Evolutionary conservation across 1,140 invertebrate genomes (phyloP).

Genomic region (Pseudobourletiella spinata): DNA sequence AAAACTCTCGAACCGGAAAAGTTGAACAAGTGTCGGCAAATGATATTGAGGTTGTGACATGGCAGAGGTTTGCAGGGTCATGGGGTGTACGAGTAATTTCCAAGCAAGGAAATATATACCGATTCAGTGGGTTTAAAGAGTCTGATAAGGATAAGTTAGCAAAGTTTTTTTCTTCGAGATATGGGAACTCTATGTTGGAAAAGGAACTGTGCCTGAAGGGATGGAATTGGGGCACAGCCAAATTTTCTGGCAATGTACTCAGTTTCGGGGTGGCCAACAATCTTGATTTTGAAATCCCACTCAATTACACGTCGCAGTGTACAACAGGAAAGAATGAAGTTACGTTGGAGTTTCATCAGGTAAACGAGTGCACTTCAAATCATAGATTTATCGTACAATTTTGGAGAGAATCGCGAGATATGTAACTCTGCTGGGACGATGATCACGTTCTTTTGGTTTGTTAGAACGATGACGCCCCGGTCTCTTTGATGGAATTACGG

Average conservation of each 20-base stretch:
- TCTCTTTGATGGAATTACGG: slow-evolving; percentile 86
- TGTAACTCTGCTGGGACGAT: too few relatives aligned
- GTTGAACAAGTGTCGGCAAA: slow-evolving; percentile 74
- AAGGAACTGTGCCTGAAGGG: slow-evolving; percentile 92
- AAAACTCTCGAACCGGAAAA: slow-evolving; percentile 93
- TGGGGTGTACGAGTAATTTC: slow-evolving; percentile 69
- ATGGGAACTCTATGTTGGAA: slow-evolving; percentile 75
- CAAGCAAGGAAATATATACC: slow-evolving; percentile 80
- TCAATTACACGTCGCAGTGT: slow-evolving; percentile 92
- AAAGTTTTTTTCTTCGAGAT: slow-evolving; percentile 75
- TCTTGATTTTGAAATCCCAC: slow-evolving; percentile 91
- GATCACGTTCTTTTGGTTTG: too few relatives aligned
- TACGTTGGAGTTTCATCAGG: slow-evolving; percentile 94
- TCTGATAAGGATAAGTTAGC: slow-evolving; percentile 43
- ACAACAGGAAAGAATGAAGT: slow-evolving; percentile 98
- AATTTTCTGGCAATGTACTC: slow-evolving; percentile 83
- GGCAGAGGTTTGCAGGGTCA: slow-evolving; percentile 75
- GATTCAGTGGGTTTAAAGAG: slow-evolving; percentile 91
- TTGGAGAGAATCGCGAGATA: too few relatives aligned
- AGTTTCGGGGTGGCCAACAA: slow-evolving; percentile 85
- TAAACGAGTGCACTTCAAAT: slow-evolving; percentile 38
- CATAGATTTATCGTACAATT: background rate
- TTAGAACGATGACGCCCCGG: slow-evolving; percentile 93
- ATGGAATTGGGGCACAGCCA: slow-evolving; percentile 98
- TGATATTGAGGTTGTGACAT: slow-evolving; percentile 86